A percentile compares a stretch with the other conserved stretches of the same genome.
Evolutionary conservation across 2,888 invertebrate genomes (phyloP).

Genomic region (Allophyes oxyacanthae): DNA sequence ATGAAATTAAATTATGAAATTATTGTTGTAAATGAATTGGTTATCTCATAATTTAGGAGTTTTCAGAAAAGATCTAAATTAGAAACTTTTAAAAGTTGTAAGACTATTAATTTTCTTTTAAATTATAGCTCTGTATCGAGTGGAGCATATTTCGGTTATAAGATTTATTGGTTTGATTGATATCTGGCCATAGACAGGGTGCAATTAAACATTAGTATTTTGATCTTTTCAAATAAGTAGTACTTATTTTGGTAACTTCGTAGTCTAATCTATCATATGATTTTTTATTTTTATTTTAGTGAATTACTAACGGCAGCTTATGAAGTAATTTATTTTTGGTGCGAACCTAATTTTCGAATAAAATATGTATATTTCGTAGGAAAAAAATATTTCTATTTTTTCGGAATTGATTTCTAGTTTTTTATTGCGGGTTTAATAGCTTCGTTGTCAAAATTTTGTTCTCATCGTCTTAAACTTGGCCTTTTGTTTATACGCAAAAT

Average conservation of each 20-base stretch:
- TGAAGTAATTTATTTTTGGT: slow-evolving; percentile 17
- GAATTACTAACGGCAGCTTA: slow-evolving; percentile 47
- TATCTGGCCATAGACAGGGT: slow-evolving; percentile 21
- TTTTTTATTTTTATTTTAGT: slow-evolving; percentile 18
- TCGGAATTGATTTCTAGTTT: slow-evolving; percentile 23
- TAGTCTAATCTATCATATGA: slow-evolving; percentile 17
- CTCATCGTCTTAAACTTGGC: slow-evolving; percentile 46
- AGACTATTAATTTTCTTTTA: slow-evolving; percentile 38
- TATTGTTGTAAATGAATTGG: slow-evolving; percentile 42
- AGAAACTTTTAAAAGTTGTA: slow-evolving; percentile 37
- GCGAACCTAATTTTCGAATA: slow-evolving; percentile 18
- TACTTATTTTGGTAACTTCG: slow-evolving; percentile 49
- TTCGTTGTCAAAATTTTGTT: slow-evolving; percentile 50
- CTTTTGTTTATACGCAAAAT: slow-evolving; percentile 20
- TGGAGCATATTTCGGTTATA: slow-evolving; percentile 10
- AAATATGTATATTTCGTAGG: slow-evolving; percentile 18
- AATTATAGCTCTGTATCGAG: slow-evolving; percentile 2
- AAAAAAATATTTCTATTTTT: slow-evolving; percentile 4
- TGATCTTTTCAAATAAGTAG: slow-evolving; percentile 36
- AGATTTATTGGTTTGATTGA: slow-evolving; percentile 11
- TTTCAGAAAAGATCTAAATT: slow-evolving; percentile 48
- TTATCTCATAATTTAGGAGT: slow-evolving; percentile 35
- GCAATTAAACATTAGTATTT: slow-evolving; percentile 31
- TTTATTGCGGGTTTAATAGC: slow-evolving; percentile 32
- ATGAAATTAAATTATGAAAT: slow-evolving; percentile 58